phyloP scores from a whole-genome alignment of 2,888 invertebrate species.

The Dynastes grantii region DNA sequence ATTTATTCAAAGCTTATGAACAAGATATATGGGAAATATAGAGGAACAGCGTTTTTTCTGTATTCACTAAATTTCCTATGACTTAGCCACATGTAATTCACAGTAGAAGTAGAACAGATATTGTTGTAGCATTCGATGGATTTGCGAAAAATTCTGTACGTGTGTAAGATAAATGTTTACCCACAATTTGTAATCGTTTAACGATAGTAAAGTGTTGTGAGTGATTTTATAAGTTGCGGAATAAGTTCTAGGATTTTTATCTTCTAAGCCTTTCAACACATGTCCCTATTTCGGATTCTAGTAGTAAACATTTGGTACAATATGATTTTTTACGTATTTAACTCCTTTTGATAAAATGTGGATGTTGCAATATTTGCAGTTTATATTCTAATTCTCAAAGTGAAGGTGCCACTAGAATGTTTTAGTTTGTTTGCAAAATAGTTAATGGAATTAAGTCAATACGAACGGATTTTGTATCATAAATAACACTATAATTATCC shows the following conservation, averaged over 20 bases:
- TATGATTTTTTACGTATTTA: no score
- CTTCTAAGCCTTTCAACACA: background rate
- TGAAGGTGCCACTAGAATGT: no score
- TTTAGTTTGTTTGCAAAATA: no score
- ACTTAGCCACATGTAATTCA: conserved; percentile 7
- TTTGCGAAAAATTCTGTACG: conserved; percentile 14
- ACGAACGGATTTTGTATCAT: no score
- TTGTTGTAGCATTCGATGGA: background rate
- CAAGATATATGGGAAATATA: conserved; percentile 38
- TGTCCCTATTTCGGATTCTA: no score
- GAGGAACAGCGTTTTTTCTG: background rate
- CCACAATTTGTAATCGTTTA: conserved; percentile 1
- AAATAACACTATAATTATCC: no score
- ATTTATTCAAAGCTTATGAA: conserved; percentile 34
- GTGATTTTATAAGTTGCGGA: background rate
- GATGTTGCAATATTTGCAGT: no score
- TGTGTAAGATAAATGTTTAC: conserved; percentile 9
- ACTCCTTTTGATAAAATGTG: no score
- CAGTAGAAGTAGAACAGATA: conserved; percentile 1
- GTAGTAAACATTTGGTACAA: no score
- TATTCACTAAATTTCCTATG: conserved; percentile 1
- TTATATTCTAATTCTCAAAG: no score
- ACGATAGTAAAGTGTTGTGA: background rate
- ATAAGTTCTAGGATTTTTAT: background rate
- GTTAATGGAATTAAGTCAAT: no score